phyloP scores from a whole-genome alignment of 2,888 invertebrate genomes.

The Nymphalis urticae region DNA sequence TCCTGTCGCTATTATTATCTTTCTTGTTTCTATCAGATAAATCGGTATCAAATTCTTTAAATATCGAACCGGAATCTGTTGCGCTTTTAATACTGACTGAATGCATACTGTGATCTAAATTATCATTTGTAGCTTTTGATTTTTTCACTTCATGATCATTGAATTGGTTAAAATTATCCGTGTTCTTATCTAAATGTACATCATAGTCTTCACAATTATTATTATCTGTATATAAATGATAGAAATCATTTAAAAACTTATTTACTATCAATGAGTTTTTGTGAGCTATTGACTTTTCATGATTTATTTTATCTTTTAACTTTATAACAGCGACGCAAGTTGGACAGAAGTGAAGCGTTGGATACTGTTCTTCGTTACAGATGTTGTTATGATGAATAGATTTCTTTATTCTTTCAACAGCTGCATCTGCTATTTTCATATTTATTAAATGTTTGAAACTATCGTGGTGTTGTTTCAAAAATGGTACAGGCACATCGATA shows the following conservation, averaged over 20 bases:
- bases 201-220: not conserved
- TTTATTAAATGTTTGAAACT: constrained; percentile 45
- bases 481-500: constrained; percentile 43
- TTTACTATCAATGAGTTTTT: constrained; percentile 40
- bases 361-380: not conserved
- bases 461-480: constrained; percentile 42
- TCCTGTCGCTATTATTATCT: not conserved
- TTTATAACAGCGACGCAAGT: constrained; percentile 39
- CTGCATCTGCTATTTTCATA: constrained; percentile 42
- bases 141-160: too few species aligned
- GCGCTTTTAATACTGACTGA: not conserved
- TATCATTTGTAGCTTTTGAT: too few species aligned
- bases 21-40: not conserved
- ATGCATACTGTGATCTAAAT: not conserved
- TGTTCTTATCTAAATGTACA: not conserved
- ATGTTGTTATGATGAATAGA: constrained; percentile 30
- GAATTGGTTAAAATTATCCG: not conserved
- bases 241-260: constrained; percentile 40
- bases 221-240: constrained; percentile 29
- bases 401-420: constrained; percentile 42
- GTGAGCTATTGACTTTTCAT: constrained; percentile 41
- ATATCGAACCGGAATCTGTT: too few species aligned
- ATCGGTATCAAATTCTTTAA: not conserved
- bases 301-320: constrained; percentile 34
- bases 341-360: constrained; percentile 44